A percentile compares a stretch with the other conserved stretches of the same genome.
phyloP scores from a whole-genome alignment of 1,140 invertebrate genomes.

The Drosophila ficusphila region DNA sequence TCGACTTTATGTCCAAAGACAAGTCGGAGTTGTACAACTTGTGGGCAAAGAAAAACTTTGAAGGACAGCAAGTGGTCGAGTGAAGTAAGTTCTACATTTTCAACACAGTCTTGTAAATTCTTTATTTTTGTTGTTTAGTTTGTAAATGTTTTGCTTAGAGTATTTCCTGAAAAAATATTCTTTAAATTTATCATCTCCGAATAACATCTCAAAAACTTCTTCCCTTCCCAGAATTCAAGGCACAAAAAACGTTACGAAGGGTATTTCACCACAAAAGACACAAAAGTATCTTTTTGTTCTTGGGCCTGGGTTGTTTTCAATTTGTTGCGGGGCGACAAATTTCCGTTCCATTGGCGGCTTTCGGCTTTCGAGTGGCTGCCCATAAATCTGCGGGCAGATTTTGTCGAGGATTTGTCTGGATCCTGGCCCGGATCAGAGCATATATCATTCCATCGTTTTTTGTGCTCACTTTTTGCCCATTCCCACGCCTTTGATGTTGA shows the following conservation, averaged over 20 bases:
- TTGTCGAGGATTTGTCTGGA: conserved; percentile 62
- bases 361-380: conserved; percentile 32
- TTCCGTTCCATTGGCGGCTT: conserved; percentile 74
- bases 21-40: neutral
- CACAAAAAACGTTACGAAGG: neutral
- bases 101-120: too few relatives aligned
- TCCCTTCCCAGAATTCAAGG: conserved; percentile 9
- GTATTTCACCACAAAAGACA: conserved; percentile 30
- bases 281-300: conserved; percentile 35
- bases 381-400: conserved; percentile 60
- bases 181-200: neutral
- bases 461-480: conserved; percentile 29
- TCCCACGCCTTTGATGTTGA: conserved; percentile 81
- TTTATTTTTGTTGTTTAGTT: too few relatives aligned
- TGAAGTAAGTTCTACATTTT: neutral
- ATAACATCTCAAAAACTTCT: neutral
- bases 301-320: conserved; percentile 42
- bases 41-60: neutral
- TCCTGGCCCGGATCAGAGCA: conserved; percentile 51
- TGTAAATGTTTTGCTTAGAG: neutral
- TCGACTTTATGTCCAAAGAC: neutral
- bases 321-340: conserved; percentile 75
- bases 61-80: neutral
- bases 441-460: conserved; percentile 59
- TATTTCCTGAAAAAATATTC: neutral